Evolutionary conservation across 2,888 invertebrate species (phyloP).

Genomic region (Eubasilissa splendida): DNA sequence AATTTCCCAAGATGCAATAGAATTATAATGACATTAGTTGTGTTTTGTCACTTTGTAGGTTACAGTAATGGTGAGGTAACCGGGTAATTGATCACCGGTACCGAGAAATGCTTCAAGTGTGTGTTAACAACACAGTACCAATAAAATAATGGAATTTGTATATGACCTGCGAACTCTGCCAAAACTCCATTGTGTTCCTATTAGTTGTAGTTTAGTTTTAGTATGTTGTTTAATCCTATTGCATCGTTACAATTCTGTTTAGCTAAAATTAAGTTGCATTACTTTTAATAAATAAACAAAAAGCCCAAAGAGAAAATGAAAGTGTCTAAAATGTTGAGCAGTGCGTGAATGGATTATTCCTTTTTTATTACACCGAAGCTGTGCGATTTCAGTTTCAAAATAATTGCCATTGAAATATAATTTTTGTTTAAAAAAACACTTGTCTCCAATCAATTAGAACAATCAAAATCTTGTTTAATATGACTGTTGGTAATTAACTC

Average conservation of each 20-base stretch:
- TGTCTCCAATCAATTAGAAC: too few species aligned
- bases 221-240: conserved; percentile 37
- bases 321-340: too few species aligned
- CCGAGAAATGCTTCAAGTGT: conserved; percentile 1
- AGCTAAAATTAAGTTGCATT: background rate
- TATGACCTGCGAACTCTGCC: conserved; percentile 10
- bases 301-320: background rate
- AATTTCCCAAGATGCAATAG: conserved; percentile 13
- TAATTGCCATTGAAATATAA: background rate
- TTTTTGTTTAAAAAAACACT: too few species aligned
- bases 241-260: conserved; percentile 48
- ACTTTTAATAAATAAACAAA: background rate
- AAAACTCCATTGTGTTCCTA: conserved; percentile 54
- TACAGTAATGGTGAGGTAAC: too few species aligned
- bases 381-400: background rate
- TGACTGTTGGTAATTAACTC: conserved; percentile 11
- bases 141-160: background rate
- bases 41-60: conserved; percentile 22
- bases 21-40: conserved; percentile 1
- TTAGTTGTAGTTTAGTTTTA: conserved; percentile 56
- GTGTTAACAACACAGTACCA: background rate
- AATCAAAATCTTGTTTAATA: background rate
- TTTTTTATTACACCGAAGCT: background rate
- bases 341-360: too few species aligned
- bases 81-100: background rate